Evolutionary conservation across 2,113 vertebrate species (phyloP), one percentile per base, ranked within the genome.

Genomic region (Microtus montanus): DNA sequence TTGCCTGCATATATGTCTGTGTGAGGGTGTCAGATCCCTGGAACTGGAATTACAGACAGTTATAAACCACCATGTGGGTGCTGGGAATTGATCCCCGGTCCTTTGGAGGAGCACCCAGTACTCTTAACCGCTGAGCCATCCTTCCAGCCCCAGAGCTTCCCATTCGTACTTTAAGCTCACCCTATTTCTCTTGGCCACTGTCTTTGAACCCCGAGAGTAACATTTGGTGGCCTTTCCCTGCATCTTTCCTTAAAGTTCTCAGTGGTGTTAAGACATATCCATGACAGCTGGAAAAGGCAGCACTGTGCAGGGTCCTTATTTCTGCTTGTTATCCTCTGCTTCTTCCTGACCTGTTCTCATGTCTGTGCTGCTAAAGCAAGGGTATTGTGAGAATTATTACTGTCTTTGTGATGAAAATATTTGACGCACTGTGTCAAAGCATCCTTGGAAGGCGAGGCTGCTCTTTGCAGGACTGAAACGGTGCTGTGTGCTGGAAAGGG

Each of bases 201-300:
- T 63, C 82, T 35, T 73, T 70, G 20, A 70, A 49, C 78, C 24
- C 49, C 0, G 14, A 78, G 44, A 47, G 8, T 22, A n/a, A 41
- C 30, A 5, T 22, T 61, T 70, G 44, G 49, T 35, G 7, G 8
- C 10, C 1, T 68, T 24, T 90, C 75, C 35, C 47, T 61, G 2
- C 3, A 54, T 14, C 13, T 2, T 26, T 2, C 71, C 52, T 24
- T 86, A n/a, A 1, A 66, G 33, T 28, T 28, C 47, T 63, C 2
- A 0, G 20, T 17, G 0, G 3, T 4, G 44, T 44, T 75, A 15
- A 86, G 78, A 49, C 3, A 12, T 17, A 1, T 52, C 47, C 1
- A 1, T 47, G 12, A 78, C 13, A 1, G 22, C 3, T 15, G 20
- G 7, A 22, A 54, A 44, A 87, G 66, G 44, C 66, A 70, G 52